Evolutionary conservation across 2,113 vertebrate genomes (phyloP).

Genomic region (Petrocephalus zakoni): DNA sequence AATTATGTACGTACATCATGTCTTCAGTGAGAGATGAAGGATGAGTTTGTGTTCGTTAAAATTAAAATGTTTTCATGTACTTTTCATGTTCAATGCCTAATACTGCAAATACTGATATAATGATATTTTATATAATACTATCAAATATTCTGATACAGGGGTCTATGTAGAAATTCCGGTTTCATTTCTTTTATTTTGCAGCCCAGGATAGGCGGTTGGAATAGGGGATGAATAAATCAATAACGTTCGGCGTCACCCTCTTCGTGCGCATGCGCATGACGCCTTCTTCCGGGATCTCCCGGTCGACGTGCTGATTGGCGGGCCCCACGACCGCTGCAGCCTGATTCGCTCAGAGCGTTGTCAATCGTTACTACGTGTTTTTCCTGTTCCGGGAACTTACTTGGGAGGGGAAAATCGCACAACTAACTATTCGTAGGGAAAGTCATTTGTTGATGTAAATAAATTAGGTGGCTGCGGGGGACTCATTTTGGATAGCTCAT

Average conservation of each 20-base stretch:
- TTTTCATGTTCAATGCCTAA: background rate
- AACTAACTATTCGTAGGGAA: too few relatives aligned
- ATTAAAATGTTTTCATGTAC: background rate
- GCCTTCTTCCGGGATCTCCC: too few relatives aligned
- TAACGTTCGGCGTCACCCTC: background rate
- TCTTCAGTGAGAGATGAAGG: too few relatives aligned
- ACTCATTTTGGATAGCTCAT: background rate
- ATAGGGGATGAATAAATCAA: background rate
- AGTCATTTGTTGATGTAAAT: background rate
- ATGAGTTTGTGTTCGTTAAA: background rate
- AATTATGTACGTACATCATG: background rate
- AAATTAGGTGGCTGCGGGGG: background rate
- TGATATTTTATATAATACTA: too few relatives aligned
- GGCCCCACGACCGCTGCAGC: background rate
- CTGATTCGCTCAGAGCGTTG: background rate
- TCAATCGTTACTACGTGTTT: background rate
- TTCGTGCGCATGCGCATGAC: too few relatives aligned
- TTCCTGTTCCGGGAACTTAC: constrained; percentile 6
- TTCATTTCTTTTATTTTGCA: background rate
- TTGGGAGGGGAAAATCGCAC: background rate
- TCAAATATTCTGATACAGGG: background rate
- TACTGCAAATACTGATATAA: background rate
- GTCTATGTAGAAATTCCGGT: background rate
- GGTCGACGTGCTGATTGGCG: too few relatives aligned
- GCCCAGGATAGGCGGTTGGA: background rate